Base-by-base conservation (phyloP, 30 jellyfish, hydroid and myxozoan genomes). In the Hydra vulgaris region DNA sequence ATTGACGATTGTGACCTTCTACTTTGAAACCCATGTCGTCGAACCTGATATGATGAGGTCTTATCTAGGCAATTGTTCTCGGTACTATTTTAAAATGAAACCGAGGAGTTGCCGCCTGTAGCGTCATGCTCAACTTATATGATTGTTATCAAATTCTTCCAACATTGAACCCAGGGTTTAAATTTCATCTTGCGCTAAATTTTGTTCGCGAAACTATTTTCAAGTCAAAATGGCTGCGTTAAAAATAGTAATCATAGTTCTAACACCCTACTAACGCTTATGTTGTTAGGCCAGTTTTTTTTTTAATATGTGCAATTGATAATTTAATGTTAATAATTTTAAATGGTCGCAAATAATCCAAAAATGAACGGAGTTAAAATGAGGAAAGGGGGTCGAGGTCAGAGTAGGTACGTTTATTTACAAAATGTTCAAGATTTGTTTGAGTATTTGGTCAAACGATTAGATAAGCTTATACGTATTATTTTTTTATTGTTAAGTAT, bases 191-290 rank as follows among this genome's bases (percentile, higher is more conserved):
- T 75, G 76, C 76, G 83, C 72, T n/a, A 26, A 75, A 75, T 54
- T 3, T 40, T 40, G 12, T 3, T 40, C 5, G 61, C 61, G 61
- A 40, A 40, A 40, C 61, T 40, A 3, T 40, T 40, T 40, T 40
- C 20, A 25, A 75, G 71, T 53, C 71, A 75, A 75, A 75, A 75
- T 75, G 83, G 83, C 83, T 75, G 66, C 83, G 53, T n/a, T 73
- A 75, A 75, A 75, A 75, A 75, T 25, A 25, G 25, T 75, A 40
- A 40, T 40, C 61, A 12, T 40, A 40, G 61, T 12, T 40, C n/a
- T n/a, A n/a, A n/a, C 61, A 40, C 61, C 61, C 61, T 40, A 40
- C 61, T 40, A 40, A 40, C 61, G 12, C 61, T 40, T 3, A 40
- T 12, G 61, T 12, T 40, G 61, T 40, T 40, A 40, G 61, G 12